Conservation (phyloP, 23 tunicate species). For the Phallusia fumigata region DNA sequence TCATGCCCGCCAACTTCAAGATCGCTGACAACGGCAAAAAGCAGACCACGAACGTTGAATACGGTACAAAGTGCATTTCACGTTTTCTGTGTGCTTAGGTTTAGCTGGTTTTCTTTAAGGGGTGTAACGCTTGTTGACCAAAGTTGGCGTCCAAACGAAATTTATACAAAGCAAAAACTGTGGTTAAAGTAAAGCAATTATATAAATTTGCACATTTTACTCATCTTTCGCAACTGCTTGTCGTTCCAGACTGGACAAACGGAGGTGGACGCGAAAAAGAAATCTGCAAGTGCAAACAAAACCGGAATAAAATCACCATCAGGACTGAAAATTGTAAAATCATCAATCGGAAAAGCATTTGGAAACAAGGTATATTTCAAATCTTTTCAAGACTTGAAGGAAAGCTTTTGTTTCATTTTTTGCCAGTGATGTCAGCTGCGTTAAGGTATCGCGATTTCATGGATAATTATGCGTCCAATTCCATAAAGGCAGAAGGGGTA, state of each 20-base stretch:
- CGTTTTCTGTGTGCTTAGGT: background rate
- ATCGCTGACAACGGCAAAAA: background rate
- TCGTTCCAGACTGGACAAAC: background rate
- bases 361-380: background rate
- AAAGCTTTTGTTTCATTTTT: too few relatives aligned
- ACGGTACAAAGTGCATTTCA: background rate
- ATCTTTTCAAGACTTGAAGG: too few relatives aligned
- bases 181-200: too few relatives aligned
- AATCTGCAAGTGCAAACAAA: background rate
- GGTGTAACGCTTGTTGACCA: too few relatives aligned
- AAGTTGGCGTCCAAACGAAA: too few relatives aligned
- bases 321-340: constrained; percentile 39
- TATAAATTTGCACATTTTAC: too few relatives aligned
- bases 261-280: background rate
- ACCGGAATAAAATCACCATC: constrained; percentile 25
- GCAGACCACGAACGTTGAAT: constrained; percentile 1
- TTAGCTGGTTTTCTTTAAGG: background rate
- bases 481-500: background rate
- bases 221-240: background rate
- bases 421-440: too few relatives aligned
- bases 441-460: too few relatives aligned
- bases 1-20: constrained; percentile 71
- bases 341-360: constrained; percentile 48
- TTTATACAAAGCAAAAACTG: too few relatives aligned
- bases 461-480: background rate